These are phyloP conservation scores for Phoenicopterus ruber DNA, from an alignment of 2,113 vertebrate species.

Conservation along the genomic window DNA sequence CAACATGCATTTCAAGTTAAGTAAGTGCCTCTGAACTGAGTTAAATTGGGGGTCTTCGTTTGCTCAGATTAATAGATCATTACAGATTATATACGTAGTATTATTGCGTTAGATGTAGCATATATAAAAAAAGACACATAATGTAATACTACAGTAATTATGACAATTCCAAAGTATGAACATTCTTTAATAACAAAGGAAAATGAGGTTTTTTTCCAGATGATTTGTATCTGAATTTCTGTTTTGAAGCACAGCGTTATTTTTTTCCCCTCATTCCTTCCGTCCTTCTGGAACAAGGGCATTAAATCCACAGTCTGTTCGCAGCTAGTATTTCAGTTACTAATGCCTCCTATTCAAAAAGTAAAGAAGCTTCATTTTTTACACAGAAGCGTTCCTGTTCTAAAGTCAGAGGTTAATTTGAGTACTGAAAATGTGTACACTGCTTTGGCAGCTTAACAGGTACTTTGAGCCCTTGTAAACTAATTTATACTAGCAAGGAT, in stretches of 20 bases:
- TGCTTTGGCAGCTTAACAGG: slow-evolving; percentile 5
- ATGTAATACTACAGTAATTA: background rate
- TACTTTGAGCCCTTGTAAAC: slow-evolving; percentile 42
- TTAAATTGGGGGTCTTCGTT: background rate
- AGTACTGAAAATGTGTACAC: background rate
- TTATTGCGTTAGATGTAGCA: background rate
- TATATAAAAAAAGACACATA: background rate
- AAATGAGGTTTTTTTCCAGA: background rate
- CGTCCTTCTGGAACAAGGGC: background rate
- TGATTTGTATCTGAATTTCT: background rate
- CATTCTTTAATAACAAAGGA: background rate
- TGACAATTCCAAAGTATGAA: background rate
- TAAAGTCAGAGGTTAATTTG: slow-evolving; percentile 10
- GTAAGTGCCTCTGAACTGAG: background rate
- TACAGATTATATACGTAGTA: background rate
- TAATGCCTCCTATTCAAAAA: background rate
- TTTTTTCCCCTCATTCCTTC: background rate
- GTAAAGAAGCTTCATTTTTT: background rate
- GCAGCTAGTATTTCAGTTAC: background rate
- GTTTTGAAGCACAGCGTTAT: background rate
- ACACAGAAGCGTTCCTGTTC: background rate
- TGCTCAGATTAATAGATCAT: background rate
- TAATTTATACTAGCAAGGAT: slow-evolving; percentile 47
- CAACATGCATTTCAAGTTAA: background rate
- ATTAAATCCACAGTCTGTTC: background rate